Percentiles rank a stretch among this genome's conserved stretches.
Conservation (phyloP, 2,888 invertebrate genomes). For the Buathra laborator region DNA sequence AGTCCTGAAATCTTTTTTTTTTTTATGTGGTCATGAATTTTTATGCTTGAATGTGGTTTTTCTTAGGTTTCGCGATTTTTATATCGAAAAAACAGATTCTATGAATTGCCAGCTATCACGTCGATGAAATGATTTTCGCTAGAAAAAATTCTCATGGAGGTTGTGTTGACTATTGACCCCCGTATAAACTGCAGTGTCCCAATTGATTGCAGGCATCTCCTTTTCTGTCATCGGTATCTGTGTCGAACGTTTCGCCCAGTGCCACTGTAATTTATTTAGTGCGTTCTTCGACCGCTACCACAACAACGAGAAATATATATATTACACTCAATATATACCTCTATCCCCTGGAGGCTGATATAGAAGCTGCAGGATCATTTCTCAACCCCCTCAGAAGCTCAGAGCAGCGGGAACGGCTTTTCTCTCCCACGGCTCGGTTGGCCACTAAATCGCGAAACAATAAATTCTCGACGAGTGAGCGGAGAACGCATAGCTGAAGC, state of each 20-base stretch:
- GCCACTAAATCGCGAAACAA: constrained; percentile 83
- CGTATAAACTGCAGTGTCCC: neutral
- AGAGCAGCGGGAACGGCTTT: constrained; percentile 55
- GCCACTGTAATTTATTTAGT: constrained; percentile 66
- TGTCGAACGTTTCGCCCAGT: constrained; percentile 45
- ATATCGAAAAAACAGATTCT: neutral
- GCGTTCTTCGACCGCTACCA: constrained; percentile 56
- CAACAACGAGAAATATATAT: constrained; percentile 60
- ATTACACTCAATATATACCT: constrained; percentile 17
- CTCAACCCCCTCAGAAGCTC: constrained; percentile 45
- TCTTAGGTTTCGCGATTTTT: constrained; percentile 9
- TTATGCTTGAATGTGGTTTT: constrained; percentile 49
- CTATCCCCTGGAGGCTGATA: constrained; percentile 17
- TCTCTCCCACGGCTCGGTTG: constrained; percentile 75
- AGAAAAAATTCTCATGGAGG: too few relatives aligned
- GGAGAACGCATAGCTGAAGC: constrained; percentile 60
- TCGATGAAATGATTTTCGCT: neutral
- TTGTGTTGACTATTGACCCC: too few relatives aligned
- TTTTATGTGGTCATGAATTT: constrained; percentile 62
- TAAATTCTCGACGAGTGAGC: constrained; percentile 79
- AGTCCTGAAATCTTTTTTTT: constrained; percentile 32
- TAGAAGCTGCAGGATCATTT: constrained; percentile 51
- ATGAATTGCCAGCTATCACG: constrained; percentile 5
- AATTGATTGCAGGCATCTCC: constrained; percentile 22
- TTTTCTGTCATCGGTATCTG: constrained; percentile 30